phyloP scores from a whole-genome alignment of 2,797 vertebrate species.

The Artibeus lituratus region DNA sequence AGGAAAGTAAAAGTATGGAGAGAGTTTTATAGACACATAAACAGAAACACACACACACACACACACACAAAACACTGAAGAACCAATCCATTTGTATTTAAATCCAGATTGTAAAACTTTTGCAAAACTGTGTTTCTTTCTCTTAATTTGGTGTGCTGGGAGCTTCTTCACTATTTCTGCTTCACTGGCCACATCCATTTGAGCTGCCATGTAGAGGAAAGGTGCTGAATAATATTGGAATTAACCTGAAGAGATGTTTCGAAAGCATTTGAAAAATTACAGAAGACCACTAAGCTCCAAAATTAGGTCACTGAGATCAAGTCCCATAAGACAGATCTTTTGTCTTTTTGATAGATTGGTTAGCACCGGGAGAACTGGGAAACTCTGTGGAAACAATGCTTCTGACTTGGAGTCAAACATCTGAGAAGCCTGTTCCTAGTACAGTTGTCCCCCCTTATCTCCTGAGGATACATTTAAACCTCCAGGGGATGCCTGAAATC shows the following conservation, averaged over 20 bases:
- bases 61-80: neutral
- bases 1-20: neutral
- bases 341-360: conserved; percentile 29
- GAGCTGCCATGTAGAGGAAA: neutral
- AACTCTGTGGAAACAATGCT: neutral
- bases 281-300: neutral
- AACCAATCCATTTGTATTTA: neutral
- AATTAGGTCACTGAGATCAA: conserved; percentile 11
- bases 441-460: neutral
- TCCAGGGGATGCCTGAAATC: neutral
- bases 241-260: conserved; percentile 44
- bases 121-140: neutral
- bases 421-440: neutral
- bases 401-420: neutral
- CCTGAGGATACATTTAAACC: neutral
- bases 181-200: neutral
- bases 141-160: neutral
- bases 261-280: conserved; percentile 48
- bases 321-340: neutral
- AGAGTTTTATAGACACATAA: neutral
- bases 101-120: neutral
- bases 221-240: neutral
- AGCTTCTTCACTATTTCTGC: neutral
- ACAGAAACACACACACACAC: neutral
- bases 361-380: neutral